These are phyloP conservation scores for Xenopus borealis DNA, from an alignment of 2,113 vertebrate species.

Conservation along the genomic window DNA sequence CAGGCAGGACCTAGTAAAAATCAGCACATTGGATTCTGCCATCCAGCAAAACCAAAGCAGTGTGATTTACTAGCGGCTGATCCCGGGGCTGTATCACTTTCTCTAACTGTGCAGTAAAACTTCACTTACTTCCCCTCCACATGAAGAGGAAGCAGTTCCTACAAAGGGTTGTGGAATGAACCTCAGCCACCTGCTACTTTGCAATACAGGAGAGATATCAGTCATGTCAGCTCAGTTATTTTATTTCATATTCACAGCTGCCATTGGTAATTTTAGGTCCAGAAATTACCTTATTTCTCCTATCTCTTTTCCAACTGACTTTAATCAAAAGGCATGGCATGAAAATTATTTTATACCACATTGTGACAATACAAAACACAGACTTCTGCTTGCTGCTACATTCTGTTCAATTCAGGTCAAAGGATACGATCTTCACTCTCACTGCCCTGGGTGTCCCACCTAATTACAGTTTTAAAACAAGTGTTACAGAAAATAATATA, in stretches of 20 bases:
- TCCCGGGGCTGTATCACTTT: constrained; percentile 42
- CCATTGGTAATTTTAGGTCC: not conserved
- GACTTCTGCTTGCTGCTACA: not conserved
- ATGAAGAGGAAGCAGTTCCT: not conserved
- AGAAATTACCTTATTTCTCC: not conserved
- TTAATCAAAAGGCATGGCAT: no score
- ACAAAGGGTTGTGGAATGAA: not conserved
- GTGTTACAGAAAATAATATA: no score
- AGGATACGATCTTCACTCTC: no score
- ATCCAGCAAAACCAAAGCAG: constrained; percentile 46
- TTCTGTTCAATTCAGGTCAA: no score
- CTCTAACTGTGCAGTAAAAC: constrained; percentile 44
- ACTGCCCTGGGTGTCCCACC: no score
- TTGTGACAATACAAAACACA: no score
- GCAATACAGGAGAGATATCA: not conserved
- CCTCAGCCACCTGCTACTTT: not conserved
- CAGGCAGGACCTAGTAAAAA: constrained; percentile 57
- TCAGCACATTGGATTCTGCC: constrained; percentile 53
- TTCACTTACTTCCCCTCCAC: constrained; percentile 15
- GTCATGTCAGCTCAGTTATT: not conserved
- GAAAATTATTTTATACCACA: no score
- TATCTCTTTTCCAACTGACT: not conserved
- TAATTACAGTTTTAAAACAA: no score
- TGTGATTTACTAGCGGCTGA: constrained; percentile 59
- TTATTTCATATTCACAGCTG: constrained; percentile 14